phyloP scores from a whole-genome alignment of 2,888 invertebrate genomes.

The Drosophila bunnanda region DNA sequence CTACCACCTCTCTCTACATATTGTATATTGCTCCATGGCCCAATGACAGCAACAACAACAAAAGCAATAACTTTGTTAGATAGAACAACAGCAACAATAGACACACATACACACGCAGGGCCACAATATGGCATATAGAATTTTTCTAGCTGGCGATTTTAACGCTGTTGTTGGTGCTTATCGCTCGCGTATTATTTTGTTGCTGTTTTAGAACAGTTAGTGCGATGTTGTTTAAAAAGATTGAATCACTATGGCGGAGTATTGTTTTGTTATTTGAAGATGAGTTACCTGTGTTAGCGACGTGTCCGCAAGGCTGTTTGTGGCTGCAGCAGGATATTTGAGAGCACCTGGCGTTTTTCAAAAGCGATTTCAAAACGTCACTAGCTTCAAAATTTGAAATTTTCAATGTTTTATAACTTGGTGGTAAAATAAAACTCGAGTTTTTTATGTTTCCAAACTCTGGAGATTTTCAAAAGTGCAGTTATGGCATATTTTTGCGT shows the following conservation, averaged over 20 bases:
- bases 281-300: constrained; percentile 5
- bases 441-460: not conserved
- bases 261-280: constrained; percentile 2
- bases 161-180: constrained; percentile 27
- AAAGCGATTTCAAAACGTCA: not conserved
- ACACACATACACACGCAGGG: constrained; percentile 46
- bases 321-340: not conserved
- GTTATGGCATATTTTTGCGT: not conserved
- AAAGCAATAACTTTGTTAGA: constrained; percentile 77
- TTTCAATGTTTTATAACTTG: not conserved
- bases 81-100: constrained; percentile 72
- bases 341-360: not conserved
- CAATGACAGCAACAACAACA: constrained; percentile 68
- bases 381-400: not conserved
- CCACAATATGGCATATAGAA: constrained; percentile 49
- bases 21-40: constrained; percentile 45
- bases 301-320: not conserved
- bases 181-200: constrained; percentile 25
- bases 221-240: constrained; percentile 52
- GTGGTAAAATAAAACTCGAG: not conserved
- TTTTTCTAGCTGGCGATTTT: constrained; percentile 62
- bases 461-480: too few species aligned
- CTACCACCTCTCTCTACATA: constrained; percentile 9
- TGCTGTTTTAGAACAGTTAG: constrained; percentile 55
- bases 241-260: constrained; percentile 4